phyloP scores from a whole-genome alignment of 2,113 vertebrate genomes.

The Prunella fulvescens region DNA sequence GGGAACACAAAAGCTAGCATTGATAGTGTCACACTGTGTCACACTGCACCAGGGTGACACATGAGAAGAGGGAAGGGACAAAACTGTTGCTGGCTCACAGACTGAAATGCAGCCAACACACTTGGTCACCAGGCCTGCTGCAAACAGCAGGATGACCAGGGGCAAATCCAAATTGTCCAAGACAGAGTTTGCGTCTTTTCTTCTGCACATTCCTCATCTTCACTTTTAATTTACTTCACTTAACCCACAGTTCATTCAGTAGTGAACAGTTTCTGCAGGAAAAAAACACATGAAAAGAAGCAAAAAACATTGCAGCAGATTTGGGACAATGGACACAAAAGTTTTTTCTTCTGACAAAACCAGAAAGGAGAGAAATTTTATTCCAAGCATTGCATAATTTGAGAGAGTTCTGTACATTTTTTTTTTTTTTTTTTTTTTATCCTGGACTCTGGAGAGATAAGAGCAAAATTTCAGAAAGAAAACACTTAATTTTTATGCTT shows the following conservation, averaged over 20 bases:
- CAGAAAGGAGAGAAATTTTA: background rate
- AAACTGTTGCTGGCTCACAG: background rate
- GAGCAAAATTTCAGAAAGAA: background rate
- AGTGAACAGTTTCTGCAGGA: background rate
- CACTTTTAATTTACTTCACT: background rate
- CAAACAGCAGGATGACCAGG: background rate
- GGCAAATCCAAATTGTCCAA: background rate
- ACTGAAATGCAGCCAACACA: background rate
- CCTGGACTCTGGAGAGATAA: background rate
- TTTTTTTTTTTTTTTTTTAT: too few relatives aligned
- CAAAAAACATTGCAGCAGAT: background rate
- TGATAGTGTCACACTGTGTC: too few relatives aligned
- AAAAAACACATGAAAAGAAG: background rate
- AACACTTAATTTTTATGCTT: background rate
- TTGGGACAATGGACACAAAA: background rate
- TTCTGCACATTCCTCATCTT: background rate
- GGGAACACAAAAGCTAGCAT: background rate
- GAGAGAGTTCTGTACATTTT: background rate
- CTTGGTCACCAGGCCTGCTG: background rate
- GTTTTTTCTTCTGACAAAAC: background rate
- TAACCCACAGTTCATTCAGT: background rate
- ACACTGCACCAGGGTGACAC: background rate
- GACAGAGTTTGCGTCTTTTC: background rate
- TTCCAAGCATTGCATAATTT: background rate
- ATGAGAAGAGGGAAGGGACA: background rate